Evolutionary conservation across 1,140 invertebrate genomes (phyloP).

Genomic region (Apis cerana): DNA sequence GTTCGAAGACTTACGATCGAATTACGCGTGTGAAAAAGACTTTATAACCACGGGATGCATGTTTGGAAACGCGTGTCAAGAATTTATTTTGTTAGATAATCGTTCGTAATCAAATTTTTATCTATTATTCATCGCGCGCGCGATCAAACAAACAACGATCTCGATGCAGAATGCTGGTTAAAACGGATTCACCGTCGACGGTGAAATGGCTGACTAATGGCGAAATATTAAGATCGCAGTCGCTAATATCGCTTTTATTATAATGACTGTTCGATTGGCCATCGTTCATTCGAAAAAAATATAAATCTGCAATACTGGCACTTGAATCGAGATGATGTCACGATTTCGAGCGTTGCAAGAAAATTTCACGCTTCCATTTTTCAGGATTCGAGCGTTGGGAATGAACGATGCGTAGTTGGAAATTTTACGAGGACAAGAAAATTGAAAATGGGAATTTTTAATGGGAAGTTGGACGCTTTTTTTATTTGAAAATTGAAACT

Average conservation of each 20-base stretch:
- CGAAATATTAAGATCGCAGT: slow-evolving; percentile 4
- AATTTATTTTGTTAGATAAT: slow-evolving; percentile 16
- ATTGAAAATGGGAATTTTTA: no score
- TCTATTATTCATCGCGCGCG: background rate
- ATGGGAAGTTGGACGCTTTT: no score
- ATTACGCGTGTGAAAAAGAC: no score
- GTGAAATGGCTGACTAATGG: background rate
- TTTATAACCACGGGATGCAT: background rate
- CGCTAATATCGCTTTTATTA: slow-evolving; percentile 48
- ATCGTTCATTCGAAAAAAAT: slow-evolving; percentile 56
- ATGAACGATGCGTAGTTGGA: no score
- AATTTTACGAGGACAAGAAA: no score
- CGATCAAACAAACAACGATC: slow-evolving; percentile 12
- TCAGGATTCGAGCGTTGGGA: no score
- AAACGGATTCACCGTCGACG: background rate
- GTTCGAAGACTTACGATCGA: no score
- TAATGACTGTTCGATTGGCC: slow-evolving; percentile 53
- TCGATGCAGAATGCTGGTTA: background rate
- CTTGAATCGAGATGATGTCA: background rate
- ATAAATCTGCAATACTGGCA: background rate
- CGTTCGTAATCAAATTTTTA: background rate
- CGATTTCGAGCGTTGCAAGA: background rate
- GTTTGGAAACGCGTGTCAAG: background rate
- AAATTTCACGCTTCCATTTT: background rate
- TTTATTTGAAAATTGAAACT: no score